Evolutionary conservation across 2,888 invertebrate species (phyloP).

Genomic region (Agrypnus murinus): DNA sequence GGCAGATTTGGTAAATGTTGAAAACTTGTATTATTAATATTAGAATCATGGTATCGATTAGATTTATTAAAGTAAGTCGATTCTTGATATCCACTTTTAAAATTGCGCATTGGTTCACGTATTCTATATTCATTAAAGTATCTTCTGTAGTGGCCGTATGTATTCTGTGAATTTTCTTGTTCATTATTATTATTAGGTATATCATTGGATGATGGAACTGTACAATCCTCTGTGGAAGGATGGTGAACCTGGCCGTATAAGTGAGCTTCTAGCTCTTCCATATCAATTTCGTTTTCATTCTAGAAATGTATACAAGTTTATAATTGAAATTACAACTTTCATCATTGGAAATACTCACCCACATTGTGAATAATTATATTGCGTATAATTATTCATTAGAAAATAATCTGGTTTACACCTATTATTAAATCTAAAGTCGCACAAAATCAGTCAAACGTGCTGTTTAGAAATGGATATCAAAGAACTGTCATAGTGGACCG

Average conservation of each 20-base stretch:
- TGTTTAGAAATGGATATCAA: too few relatives aligned
- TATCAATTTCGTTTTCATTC: constrained; percentile 59
- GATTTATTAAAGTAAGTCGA: neutral
- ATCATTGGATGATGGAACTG: neutral
- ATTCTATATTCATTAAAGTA: neutral
- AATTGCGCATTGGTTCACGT: too few relatives aligned
- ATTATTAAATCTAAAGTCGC: too few relatives aligned
- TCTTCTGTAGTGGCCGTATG: neutral
- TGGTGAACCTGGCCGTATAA: constrained; percentile 67
- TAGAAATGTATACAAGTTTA: constrained; percentile 21
- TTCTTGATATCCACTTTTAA: neutral
- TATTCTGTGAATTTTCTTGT: neutral
- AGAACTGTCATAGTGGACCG: too few relatives aligned
- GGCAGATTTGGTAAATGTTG: neutral
- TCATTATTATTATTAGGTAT: neutral
- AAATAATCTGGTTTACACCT: too few relatives aligned
- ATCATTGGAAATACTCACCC: neutral
- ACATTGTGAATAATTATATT: neutral
- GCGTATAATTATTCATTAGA: too few relatives aligned
- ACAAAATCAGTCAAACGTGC: too few relatives aligned
- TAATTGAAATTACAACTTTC: neutral
- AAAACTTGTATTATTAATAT: neutral
- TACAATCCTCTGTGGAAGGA: constrained; percentile 41
- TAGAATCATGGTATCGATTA: neutral
- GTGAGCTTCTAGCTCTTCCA: constrained; percentile 65